Conservation (phyloP, 1,140 invertebrate genomes). For the Drosophila orena region DNA sequence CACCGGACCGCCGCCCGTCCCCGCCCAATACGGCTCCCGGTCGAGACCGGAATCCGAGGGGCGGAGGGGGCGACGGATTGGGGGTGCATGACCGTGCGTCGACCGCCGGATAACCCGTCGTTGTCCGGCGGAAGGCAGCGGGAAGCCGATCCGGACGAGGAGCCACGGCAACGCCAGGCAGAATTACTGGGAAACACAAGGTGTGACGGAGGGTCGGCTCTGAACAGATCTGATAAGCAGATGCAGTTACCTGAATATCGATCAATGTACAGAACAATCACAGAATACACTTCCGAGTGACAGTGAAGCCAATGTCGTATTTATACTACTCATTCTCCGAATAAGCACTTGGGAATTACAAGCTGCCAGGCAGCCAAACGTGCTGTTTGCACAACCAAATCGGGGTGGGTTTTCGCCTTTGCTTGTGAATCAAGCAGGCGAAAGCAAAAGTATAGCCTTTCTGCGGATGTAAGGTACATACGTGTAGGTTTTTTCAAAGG, state of each 20-base stretch:
- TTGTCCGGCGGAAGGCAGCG: constrained; percentile 76
- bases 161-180: constrained; percentile 78
- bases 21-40: constrained; percentile 63
- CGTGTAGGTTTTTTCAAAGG: too few species aligned
- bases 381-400: neutral
- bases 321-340: neutral
- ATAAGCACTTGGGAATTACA: constrained; percentile 10
- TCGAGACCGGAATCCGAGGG: constrained; percentile 57
- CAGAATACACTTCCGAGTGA: constrained; percentile 82
- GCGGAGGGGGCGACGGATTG: constrained; percentile 59
- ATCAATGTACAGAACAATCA: constrained; percentile 74
- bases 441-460: neutral
- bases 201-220: constrained; percentile 84
- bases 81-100: constrained; percentile 77
- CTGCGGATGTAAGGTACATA: too few species aligned
- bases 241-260: constrained; percentile 57
- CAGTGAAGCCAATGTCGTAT: neutral
- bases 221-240: constrained; percentile 85
- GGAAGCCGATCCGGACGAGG: constrained; percentile 71
- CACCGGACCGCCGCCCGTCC: constrained; percentile 65
- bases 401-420: neutral
- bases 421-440: neutral
- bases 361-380: neutral
- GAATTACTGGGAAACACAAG: constrained; percentile 80
- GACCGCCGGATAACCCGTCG: constrained; percentile 74